phyloP scores from a whole-genome alignment of 1,140 invertebrate species.

The Drosophila sp. region DNA sequence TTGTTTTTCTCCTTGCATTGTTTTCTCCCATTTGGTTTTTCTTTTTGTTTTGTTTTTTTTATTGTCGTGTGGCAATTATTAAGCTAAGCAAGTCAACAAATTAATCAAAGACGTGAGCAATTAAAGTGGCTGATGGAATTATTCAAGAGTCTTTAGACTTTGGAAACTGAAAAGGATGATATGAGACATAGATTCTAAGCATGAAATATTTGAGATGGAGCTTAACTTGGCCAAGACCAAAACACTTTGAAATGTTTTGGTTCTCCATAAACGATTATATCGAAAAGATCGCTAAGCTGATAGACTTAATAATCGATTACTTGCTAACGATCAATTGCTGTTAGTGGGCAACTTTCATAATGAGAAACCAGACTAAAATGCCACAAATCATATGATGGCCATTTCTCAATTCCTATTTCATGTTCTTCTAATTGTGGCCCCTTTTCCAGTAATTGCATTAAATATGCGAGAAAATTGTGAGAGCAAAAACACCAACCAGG shows the following conservation, averaged over 20 bases:
- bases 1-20: conserved; percentile 27
- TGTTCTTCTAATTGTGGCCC: conserved; percentile 68
- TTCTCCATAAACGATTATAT: no score
- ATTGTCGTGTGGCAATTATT: conserved; percentile 57
- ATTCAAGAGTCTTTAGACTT: neutral
- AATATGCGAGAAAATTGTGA: conserved; percentile 31
- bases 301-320: no score
- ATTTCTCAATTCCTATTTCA: conserved; percentile 45
- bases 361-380: conserved; percentile 13
- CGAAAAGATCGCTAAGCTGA: no score
- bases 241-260: no score
- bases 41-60: conserved; percentile 3
- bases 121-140: conserved; percentile 42
- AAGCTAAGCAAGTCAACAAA: conserved; percentile 68
- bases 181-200: no score
- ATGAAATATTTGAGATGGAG: no score
- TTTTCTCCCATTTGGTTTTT: conserved; percentile 22
- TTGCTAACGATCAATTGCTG: neutral
- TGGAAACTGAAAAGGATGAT: no score
- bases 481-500: no score
- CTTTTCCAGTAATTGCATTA: conserved; percentile 45
- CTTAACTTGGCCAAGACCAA: no score
- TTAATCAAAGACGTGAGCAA: conserved; percentile 73
- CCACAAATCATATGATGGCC: conserved; percentile 7
- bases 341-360: neutral